phyloP scores from a whole-genome alignment of 1,140 invertebrate species.

The Ruditapes philippinarum region DNA sequence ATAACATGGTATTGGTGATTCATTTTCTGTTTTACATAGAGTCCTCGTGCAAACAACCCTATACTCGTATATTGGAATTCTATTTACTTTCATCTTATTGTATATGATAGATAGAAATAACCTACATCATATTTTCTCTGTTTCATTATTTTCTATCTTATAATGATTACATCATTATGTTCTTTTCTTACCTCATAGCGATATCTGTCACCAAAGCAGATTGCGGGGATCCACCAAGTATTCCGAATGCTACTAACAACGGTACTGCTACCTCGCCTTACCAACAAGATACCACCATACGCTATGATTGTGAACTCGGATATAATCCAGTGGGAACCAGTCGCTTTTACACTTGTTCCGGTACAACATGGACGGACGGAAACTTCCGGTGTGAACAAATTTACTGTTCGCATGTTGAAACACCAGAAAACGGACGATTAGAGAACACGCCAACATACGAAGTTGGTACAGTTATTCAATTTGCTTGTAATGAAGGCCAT shows the following conservation, averaged over 20 bases:
- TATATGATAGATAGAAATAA: too few relatives aligned
- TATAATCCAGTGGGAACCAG: conserved; percentile 2
- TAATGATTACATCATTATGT: too few relatives aligned
- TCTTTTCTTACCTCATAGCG: too few relatives aligned
- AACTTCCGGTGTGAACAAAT: not conserved
- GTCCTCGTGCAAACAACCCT: too few relatives aligned
- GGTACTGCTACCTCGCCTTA: conserved; percentile 4
- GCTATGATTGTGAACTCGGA: not conserved
- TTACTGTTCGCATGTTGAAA: not conserved
- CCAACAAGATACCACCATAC: not conserved
- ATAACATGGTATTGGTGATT: too few relatives aligned
- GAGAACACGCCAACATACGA: not conserved
- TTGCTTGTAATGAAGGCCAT: conserved; percentile 35
- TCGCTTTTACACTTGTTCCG: not conserved
- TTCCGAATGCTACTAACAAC: not conserved
- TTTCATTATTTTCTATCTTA: too few relatives aligned
- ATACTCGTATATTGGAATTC: too few relatives aligned
- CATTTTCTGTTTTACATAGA: too few relatives aligned
- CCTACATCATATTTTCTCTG: too few relatives aligned
- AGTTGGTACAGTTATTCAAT: not conserved
- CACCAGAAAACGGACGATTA: conserved; percentile 12
- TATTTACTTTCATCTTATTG: too few relatives aligned
- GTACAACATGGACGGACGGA: not conserved
- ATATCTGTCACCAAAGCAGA: conserved; percentile 17
- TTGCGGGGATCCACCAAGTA: not conserved